Base-by-base conservation (phyloP, 2,888 invertebrate species). In the Lysandra coridon region DNA sequence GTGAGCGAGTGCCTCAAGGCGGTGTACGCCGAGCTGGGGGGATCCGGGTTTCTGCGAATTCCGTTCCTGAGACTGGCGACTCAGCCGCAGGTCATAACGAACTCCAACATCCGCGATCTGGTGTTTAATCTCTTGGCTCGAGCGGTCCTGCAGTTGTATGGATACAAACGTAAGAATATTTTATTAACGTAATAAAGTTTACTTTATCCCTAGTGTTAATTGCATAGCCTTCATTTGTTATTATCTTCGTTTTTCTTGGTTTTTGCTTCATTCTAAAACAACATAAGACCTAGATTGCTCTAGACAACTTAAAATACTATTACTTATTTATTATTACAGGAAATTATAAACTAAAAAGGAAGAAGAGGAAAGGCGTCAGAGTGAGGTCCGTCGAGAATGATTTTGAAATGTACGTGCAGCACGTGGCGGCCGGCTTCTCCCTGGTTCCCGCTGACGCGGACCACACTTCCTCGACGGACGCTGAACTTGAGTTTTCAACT, bases 31-130 rank as follows among this genome's bases (percentile, higher is more conserved):
- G 85, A 85, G 75, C 85, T 87, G 79, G 86, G 92, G 33, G 92
- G 90, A 0, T 84, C 85, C 44, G 85, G 87, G 73, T 95, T 95
- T 84, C 89, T 97, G 80, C 93, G 88, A 75, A 90, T 96, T 40
- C 96, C 97, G 0, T 97, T 97, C 88, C 88, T 97, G 85, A 95
- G 97, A 83, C 86, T 97, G 80, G 97, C 97, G 1, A 96, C 97
- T 78, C 97, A 97, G 85, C 96, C 96, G 83, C 95, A 96, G 0
- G 91, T 91, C n/a, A 57, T 80, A n/a, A 87, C 90, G 7, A 90
- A 91, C 64, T 96, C 96, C 92, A 87, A 88, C 44, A 86, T 91
- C 64, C 92, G 95, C 87, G 89, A 94, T 76, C 87, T 90, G 78
- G 92, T 88, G 49, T 95, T 95, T 80, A 95, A 95, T 86, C 92